Percentiles rank a stretch among this genome's conserved stretches.
phyloP scores from a whole-genome alignment of 2,888 invertebrate genomes.

The Tetanocera ferruginea region DNA sequence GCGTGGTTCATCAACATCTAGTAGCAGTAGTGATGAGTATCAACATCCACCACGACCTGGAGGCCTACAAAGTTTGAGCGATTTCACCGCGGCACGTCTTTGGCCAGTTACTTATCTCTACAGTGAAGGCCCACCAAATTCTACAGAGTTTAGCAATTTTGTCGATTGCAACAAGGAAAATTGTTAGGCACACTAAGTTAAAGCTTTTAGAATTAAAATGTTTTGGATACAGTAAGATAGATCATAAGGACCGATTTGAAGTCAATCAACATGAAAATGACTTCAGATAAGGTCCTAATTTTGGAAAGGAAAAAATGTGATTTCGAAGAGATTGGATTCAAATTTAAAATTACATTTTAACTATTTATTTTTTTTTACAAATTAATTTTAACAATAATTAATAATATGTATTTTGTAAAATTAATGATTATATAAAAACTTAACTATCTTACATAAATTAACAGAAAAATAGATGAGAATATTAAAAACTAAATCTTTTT shows the following conservation, averaged over 20 bases:
- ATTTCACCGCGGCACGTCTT: conserved; percentile 71
- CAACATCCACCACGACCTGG: conserved; percentile 68
- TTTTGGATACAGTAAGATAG: conserved; percentile 6
- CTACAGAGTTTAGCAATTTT: conserved; percentile 72
- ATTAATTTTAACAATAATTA: neutral
- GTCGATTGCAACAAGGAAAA: conserved; percentile 70
- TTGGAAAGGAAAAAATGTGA: conserved; percentile 21
- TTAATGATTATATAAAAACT: neutral
- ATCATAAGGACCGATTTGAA: conserved; percentile 20
- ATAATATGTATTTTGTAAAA: conserved; percentile 17
- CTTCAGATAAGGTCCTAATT: conserved; percentile 21
- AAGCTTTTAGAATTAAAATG: conserved; percentile 12
- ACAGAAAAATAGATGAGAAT: neutral
- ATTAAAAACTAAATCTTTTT: neutral
- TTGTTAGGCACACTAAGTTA: conserved; percentile 57
- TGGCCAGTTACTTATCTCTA: conserved; percentile 90
- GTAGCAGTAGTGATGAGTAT: conserved; percentile 59
- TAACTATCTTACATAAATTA: neutral
- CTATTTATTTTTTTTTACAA: conserved; percentile 29
- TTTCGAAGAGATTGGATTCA: conserved; percentile 24
- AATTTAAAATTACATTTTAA: conserved; percentile 18
- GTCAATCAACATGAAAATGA: conserved; percentile 11
- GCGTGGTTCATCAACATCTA: conserved; percentile 50
- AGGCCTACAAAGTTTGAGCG: conserved; percentile 66
- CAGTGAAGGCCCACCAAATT: conserved; percentile 83